Percentiles rank a stretch among this genome's conserved stretches.
phyloP scores from a whole-genome alignment of 1,140 invertebrate species.

The Bombus superbus region DNA sequence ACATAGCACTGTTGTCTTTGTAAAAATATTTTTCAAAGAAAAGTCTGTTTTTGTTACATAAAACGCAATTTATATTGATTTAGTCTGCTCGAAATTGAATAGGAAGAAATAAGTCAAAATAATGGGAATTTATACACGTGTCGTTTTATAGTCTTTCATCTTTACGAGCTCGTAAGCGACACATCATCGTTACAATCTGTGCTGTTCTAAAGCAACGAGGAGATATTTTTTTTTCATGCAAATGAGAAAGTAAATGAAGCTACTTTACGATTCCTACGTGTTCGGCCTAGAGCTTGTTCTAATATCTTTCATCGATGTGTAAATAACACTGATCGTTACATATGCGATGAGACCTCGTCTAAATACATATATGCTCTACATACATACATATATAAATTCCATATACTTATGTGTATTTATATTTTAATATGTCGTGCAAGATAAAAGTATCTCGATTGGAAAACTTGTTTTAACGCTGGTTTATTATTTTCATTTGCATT shows the following conservation, averaged over 20 bases:
- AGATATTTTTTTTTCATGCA: conserved; percentile 33
- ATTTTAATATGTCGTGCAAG: neutral
- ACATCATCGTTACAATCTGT: neutral
- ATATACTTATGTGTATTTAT: no score
- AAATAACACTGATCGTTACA: conserved; percentile 5
- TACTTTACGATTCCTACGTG: conserved; percentile 36
- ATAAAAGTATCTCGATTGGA: neutral
- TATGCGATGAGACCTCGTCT: conserved; percentile 5
- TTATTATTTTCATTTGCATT: neutral
- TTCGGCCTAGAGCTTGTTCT: conserved; percentile 19
- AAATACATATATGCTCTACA: neutral
- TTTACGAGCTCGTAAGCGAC: conserved; percentile 12
- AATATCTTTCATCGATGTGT: conserved; percentile 38
- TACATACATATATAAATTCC: neutral
- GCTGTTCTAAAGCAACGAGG: neutral
- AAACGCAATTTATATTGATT: neutral
- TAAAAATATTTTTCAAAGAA: neutral
- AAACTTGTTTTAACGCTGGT: neutral
- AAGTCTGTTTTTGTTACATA: no score
- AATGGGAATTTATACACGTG: neutral
- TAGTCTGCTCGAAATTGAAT: neutral
- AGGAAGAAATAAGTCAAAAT: neutral
- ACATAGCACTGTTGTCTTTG: no score
- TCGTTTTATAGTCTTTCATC: neutral
- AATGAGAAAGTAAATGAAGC: conserved; percentile 50